phyloP scores from a whole-genome alignment of 2,888 invertebrate species.

The Eucera pruinosa region DNA sequence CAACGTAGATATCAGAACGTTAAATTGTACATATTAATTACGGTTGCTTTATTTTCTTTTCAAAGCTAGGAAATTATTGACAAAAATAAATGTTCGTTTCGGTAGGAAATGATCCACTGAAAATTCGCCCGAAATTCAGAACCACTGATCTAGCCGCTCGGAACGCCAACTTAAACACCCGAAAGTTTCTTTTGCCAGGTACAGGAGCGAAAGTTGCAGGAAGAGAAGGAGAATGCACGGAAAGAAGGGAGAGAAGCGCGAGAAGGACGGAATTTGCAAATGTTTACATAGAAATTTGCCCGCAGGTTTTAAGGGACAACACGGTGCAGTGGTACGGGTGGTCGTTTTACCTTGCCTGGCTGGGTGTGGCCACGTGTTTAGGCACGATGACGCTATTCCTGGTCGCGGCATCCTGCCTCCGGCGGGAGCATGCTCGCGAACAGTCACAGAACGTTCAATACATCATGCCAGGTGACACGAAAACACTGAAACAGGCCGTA shows the following conservation, averaged over 20 bases:
- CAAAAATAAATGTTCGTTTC: too few species aligned
- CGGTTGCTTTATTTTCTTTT: too few species aligned
- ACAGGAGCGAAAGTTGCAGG: too few species aligned
- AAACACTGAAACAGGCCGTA: constrained; percentile 64
- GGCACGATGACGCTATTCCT: constrained; percentile 91
- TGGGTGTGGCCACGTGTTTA: constrained; percentile 91
- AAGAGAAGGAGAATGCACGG: too few species aligned
- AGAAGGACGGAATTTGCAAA: not conserved
- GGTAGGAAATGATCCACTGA: too few species aligned
- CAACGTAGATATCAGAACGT: too few species aligned
- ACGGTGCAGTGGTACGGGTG: constrained; percentile 91
- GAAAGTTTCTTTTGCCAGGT: not conserved
- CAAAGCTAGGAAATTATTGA: too few species aligned
- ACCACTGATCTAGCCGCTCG: too few species aligned
- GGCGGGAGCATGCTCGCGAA: constrained; percentile 90
- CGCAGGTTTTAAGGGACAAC: constrained; percentile 90
- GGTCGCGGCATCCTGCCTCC: constrained; percentile 91
- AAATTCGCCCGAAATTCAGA: too few species aligned
- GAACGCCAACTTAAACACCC: not conserved
- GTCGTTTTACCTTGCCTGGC: constrained; percentile 94
- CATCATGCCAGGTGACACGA: constrained; percentile 92
- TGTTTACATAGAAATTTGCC: constrained; percentile 53
- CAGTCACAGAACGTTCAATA: constrained; percentile 93
- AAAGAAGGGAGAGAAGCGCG: accelerated
- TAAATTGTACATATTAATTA: too few species aligned